A percentile compares a stretch with the other conserved stretches of the same genome.
Conservation (phyloP, 2,113 vertebrate genomes). For the Oryctolagus cuniculus region mOryCun1.1 NC_091445.1:76671001-76671500, state of each 20-base stretch:
- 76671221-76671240: accelerated
- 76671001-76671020: not conserved
- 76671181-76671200: accelerated
- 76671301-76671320: not conserved
- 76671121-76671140: not conserved
- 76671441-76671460: not conserved
- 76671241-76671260: not conserved
- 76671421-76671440: accelerated
- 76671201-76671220: not conserved
- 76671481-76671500: not conserved
- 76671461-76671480: too few species aligned
- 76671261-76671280: not conserved
- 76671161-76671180: not conserved
- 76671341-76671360: not conserved
- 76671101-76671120: not conserved
- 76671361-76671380: not conserved
- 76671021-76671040: not conserved
- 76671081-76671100: not conserved
- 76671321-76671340: not conserved
- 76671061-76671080: not conserved
- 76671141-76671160: not conserved
- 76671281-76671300: accelerated
- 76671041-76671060: not conserved
- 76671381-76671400: not conserved
- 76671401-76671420: not conserved